Evolutionary conservation across 2,797 vertebrate species (phyloP).

Genomic region (Tarsius wallacei): DNA sequence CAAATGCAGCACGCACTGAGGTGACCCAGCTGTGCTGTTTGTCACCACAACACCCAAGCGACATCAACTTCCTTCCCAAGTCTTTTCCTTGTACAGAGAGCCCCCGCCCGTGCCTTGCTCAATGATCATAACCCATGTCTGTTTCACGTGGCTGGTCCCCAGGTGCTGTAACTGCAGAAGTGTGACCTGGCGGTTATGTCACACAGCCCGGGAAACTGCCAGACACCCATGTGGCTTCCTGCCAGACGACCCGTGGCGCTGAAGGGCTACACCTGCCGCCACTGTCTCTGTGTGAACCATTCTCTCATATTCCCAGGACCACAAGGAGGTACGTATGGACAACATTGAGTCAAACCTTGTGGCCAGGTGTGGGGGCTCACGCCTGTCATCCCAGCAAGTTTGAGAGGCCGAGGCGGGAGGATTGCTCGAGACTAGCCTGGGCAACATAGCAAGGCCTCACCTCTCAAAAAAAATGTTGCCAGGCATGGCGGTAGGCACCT

Average conservation of each 20-base stretch:
- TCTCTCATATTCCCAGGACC: background rate
- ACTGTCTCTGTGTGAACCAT: background rate
- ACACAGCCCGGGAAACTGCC: slow-evolving; percentile 51
- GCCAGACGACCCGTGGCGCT: background rate
- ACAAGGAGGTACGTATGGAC: background rate
- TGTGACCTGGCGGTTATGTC: slow-evolving; percentile 57
- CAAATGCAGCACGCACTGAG: background rate
- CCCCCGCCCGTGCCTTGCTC: background rate
- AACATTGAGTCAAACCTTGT: background rate
- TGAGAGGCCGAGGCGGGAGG: too few species aligned
- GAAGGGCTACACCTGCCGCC: background rate
- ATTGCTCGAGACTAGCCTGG: too few species aligned
- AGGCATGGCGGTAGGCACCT: too few species aligned
- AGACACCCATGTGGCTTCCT: slow-evolving; percentile 68
- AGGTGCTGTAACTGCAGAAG: slow-evolving; percentile 57
- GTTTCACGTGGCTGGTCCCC: background rate
- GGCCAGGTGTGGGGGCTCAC: background rate
- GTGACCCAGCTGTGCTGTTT: background rate
- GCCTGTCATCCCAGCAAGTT: too few species aligned
- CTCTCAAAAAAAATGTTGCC: too few species aligned
- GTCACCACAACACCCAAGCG: background rate
- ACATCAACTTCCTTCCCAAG: background rate
- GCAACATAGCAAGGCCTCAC: too few species aligned
- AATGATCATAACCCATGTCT: background rate
- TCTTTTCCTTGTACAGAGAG: background rate